Base-by-base conservation (phyloP, 2,113 vertebrate genomes). In the Ranitomeya variabilis region DNA sequence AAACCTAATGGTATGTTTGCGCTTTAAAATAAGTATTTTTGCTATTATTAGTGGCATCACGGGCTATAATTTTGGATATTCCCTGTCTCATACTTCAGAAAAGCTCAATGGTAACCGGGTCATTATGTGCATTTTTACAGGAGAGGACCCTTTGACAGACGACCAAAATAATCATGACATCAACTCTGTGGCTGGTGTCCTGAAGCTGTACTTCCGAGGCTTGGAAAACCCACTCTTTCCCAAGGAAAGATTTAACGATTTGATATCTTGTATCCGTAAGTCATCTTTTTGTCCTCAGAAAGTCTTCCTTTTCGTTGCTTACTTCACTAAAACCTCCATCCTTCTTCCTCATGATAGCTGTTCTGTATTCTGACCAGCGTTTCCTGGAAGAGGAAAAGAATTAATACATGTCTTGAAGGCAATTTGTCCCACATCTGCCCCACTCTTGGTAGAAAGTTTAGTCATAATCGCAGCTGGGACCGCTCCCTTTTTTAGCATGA, bases 141-240 rank as follows among this genome's bases (percentile, higher is more conserved):
- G 98, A 94, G 98, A 99, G 83, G 98, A 99, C 91, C 98, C 98
- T 91, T 95, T 99, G 94, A 95, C 96, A 26, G 98, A 99, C 55
- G 98, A 99, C 55, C 98, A 99, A 95, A 97, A 96, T 92, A 97
- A 97, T 93, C 98, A 99, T 19, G 98, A 99, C 92, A 99, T 99
- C 92, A 99, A 99, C 92, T 99, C 98, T 7, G 98, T 99, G 90
- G 98, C 98, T 69, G 98, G 98, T 4, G 97, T 99, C 92, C 96
- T 99, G 90, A 99, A 99, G 93, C 96, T 99, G 86, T 99, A 99
- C 93, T 99, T 99, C 95, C 95, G 98, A 66, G 97, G 97, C 89
- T 95, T 99, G 95, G 98, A 99, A 95, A 99, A 99, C 91, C 96
- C 98, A 88, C 96, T 99, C 92, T 99, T 99, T 96, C 98, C 98